A percentile compares a stretch with the other conserved stretches of the same genome.
These are phyloP conservation scores for Coregonus suidteri DNA, from an alignment of 2,797 vertebrate genomes.

Conservation along the genomic window DNA sequence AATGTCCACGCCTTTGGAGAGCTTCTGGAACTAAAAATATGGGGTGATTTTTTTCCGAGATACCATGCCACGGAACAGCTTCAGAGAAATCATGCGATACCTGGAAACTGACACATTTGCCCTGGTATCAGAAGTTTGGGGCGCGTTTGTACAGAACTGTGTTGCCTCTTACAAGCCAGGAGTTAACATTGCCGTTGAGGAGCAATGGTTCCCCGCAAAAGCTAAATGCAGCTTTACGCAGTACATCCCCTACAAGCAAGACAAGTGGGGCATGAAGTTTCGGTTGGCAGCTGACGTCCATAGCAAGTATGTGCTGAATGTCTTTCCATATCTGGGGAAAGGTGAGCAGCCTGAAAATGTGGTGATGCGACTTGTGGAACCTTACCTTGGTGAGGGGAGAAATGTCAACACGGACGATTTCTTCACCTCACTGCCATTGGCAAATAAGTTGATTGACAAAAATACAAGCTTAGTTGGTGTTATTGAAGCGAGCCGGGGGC, in stretches of 20 bases:
- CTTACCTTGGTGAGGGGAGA: conserved; percentile 6
- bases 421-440: not conserved
- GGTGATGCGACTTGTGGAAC: conserved; percentile 7
- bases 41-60: conserved; percentile 1
- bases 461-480: conserved; percentile 5
- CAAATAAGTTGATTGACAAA: not conserved
- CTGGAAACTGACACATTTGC: conserved; percentile 11
- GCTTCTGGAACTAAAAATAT: conserved; percentile 8
- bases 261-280: conserved; percentile 26
- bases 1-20: not conserved
- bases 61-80: conserved; percentile 6
- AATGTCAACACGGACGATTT: conserved; percentile 2
- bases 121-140: conserved; percentile 3
- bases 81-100: not conserved
- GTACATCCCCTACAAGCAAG: conserved; percentile 19
- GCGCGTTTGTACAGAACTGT: conserved; percentile 14
- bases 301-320: conserved; percentile 20
- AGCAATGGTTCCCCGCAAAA: conserved; percentile 20
- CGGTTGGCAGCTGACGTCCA: conserved; percentile 15
- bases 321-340: conserved; percentile 15
- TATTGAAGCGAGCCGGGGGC: not conserved
- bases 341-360: conserved; percentile 9
- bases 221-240: conserved; percentile 17
- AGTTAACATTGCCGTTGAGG: conserved; percentile 15
- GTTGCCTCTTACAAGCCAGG: conserved; percentile 24